Evolutionary conservation across 2,113 vertebrate genomes (phyloP), one percentile per base, ranked within the genome.

Genomic region (Ptilorrhoa leucosticta): DNA sequence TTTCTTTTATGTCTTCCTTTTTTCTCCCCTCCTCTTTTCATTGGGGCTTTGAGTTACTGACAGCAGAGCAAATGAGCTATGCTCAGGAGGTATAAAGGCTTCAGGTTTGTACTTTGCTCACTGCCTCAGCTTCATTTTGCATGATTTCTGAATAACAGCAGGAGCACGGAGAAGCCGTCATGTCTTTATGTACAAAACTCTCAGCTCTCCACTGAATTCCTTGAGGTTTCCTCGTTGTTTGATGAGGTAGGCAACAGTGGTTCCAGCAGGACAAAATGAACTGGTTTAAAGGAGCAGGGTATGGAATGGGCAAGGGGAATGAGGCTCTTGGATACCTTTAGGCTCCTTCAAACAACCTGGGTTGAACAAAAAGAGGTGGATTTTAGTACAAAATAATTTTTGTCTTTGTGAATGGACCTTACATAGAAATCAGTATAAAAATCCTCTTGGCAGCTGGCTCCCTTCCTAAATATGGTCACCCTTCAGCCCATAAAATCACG

Each of bases 61-160:
- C 76, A 97, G 94, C 79, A 94, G 91, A 97, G 94, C 89, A 97
- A 97, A 97, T 94, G 92, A 97, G 80, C 66, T 94, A 14, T 92
- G 94, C 73, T 85, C 18, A 8, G 85, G 88, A 97, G 96, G 94
- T 93, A 85, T 80, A 93, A 93, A 93, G 81, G 69, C 68, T 89
- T 71, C 37, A 4, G 50, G 71, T 89, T 54, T 73, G 78, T 47
- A 51, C 76, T 92, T 94, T 94, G 73, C 93, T 96, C 51, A 18
- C 65, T 93, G 95, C 40, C 47, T 95, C 64, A 68, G 90, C 83
- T 79, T 96, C 91, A 83, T 97, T 76, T 77, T 86, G 84, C 94
- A 35, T 91, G 92, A 93, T 93, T 96, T 96, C 93, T 83, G 93
- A 98, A 70, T 87, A 94, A 93, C 88, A 78, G 44, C 61, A 82